Evolutionary conservation across 2,888 invertebrate genomes (phyloP), one percentile per base, ranked within the genome.

Genomic region (Heliconius ethilla): DNA sequence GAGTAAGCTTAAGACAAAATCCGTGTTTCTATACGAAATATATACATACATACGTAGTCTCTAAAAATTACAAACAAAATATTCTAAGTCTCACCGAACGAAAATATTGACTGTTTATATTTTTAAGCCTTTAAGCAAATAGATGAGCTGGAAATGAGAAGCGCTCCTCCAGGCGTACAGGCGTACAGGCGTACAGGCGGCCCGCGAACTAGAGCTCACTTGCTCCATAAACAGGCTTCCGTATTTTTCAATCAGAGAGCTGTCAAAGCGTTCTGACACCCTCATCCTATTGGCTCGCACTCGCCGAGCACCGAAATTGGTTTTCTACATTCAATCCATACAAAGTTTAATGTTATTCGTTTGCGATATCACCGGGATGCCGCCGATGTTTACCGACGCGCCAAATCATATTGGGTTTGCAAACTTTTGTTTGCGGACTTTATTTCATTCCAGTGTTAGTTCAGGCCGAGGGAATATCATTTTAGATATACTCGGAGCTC

Each of bases 161-260:
- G 69, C 78, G 75, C 40, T 74, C 18, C 74, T 74, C 29, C 18
- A 51, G 51, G 22, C 45, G 33, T 33, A 0, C 33, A 40, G 25
- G 55, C 83, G 33, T 33, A 29, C 29, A 37, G 25, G 55, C 83
- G 74, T 51, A 22, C 51, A 51, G 51, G 51, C 82, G 81, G 82
- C 63, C 76, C 82, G 84, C 84, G 82, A 82, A 74, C 75, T 79
- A 83, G 85, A 85, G 90, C 89, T 90, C 92, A 90, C 91, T 92
- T 89, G 90, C 92, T 93, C 93, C 90, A 94, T 94, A 94, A 94
- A 94, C 94, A 94, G 94, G 91, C 93, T 94, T 92, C 94, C 94
- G 95, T 95, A 95, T 95, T 95, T 95, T 95, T 95, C 95, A 95
- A 95, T 95, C 95, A 95, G 95, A 91, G 94, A 95, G 92, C 95